Percentiles rank a stretch among this genome's conserved stretches.
Evolutionary conservation across 2,888 invertebrate species (phyloP).

Genomic region (Eupithecia subfuscata): DNA sequence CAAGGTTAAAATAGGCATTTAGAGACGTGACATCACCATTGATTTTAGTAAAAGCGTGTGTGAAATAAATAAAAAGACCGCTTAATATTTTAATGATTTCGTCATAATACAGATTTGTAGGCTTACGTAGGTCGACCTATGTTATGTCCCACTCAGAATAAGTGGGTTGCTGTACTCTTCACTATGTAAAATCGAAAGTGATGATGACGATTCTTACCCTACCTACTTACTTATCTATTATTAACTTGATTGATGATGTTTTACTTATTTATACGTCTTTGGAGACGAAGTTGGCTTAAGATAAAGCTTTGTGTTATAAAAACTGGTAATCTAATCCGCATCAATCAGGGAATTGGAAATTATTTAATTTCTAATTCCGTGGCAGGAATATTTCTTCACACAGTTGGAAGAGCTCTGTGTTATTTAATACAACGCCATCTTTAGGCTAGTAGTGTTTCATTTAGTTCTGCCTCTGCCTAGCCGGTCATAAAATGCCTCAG

Average conservation of each 20-base stretch:
- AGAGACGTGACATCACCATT: slow-evolving; percentile 9
- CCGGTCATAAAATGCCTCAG: background rate
- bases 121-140: slow-evolving; percentile 3
- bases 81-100: background rate
- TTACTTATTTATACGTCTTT: background rate
- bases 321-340: background rate
- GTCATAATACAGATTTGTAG: slow-evolving; percentile 3
- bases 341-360: too few species aligned
- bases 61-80: background rate
- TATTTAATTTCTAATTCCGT: too few species aligned
- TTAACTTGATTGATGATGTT: too few species aligned
- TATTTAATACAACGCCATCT: background rate
- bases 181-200: background rate
- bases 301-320: background rate
- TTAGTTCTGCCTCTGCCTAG: background rate
- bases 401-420: background rate
- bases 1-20: slow-evolving; percentile 3
- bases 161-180: background rate
- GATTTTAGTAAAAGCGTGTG: background rate
- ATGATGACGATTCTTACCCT: background rate
- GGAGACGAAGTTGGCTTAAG: background rate
- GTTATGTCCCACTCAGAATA: background rate
- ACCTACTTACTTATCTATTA: too few species aligned
- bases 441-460: background rate
- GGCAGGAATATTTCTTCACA: too few species aligned